Evolutionary conservation across 2,797 vertebrate species (phyloP).

Genomic region (Synanceia verrucosa): DNA sequence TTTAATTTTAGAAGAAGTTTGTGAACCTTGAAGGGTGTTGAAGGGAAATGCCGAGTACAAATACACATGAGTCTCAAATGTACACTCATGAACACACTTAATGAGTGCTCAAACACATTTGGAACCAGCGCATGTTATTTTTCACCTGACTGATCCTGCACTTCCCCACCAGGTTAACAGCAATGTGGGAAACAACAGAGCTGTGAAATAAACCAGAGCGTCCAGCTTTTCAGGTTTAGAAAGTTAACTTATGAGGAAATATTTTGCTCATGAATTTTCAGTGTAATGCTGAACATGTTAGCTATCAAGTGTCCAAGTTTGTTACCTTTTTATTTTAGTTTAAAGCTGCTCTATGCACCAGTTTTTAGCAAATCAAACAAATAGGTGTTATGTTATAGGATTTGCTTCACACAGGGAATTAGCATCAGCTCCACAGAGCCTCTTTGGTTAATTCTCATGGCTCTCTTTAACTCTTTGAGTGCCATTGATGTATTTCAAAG

Average conservation of each 20-base stretch:
- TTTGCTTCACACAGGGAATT: neutral
- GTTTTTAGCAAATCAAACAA: no score
- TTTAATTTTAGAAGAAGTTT: neutral
- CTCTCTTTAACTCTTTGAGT: neutral
- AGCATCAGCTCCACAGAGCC: neutral
- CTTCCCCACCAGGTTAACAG: neutral
- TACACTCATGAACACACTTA: neutral
- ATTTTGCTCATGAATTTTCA: neutral
- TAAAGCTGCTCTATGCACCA: neutral
- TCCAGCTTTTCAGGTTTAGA: neutral
- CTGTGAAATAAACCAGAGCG: neutral
- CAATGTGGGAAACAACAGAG: neutral
- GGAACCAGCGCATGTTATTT: conserved; percentile 1
- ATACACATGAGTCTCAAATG: neutral
- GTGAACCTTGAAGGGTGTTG: conserved; percentile 14
- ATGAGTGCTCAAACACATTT: neutral
- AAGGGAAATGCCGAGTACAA: neutral
- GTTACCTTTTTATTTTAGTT: neutral
- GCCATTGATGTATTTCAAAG: no score
- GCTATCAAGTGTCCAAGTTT: neutral
- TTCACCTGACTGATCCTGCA: conserved; percentile 7
- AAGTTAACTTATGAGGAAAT: neutral
- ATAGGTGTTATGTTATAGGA: neutral
- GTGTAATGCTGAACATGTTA: neutral
- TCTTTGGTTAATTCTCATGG: neutral